These are phyloP conservation scores for Pemphredon lugubris DNA, from an alignment of 2,888 invertebrate species.

Conservation along the genomic window DNA sequence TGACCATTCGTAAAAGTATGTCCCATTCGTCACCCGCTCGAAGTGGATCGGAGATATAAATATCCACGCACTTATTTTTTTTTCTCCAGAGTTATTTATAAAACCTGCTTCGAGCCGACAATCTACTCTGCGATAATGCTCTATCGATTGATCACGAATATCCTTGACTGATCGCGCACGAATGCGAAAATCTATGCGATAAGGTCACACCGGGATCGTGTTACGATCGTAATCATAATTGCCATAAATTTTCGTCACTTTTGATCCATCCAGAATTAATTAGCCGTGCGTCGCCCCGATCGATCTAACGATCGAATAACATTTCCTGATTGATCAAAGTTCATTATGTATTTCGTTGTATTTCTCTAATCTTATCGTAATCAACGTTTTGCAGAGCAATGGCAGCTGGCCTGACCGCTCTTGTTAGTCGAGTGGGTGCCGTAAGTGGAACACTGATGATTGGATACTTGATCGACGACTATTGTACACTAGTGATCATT, in stretches of 20 bases:
- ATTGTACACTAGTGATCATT: conserved; percentile 85
- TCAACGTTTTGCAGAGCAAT: conserved; percentile 62
- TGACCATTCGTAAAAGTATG: background rate
- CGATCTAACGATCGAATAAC: background rate
- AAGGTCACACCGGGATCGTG: background rate
- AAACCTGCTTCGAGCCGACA: background rate
- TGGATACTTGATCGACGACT: conserved; percentile 89
- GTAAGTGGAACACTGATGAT: conserved; percentile 88
- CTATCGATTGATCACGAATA: conserved; percentile 4
- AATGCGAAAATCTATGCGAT: background rate
- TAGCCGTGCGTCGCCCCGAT: background rate
- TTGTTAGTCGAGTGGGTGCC: conserved; percentile 89
- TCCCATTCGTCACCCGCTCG: conserved; percentile 6
- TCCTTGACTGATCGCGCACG: background rate
- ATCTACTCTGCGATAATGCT: background rate
- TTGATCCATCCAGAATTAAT: background rate
- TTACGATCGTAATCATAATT: background rate
- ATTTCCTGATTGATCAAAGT: background rate
- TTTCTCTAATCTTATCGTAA: no score
- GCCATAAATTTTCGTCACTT: no score
- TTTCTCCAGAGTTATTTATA: conserved; percentile 27
- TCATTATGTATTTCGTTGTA: background rate
- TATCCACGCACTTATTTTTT: conserved; percentile 16
- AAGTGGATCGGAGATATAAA: conserved; percentile 35
- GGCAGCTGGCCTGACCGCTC: conserved; percentile 80